These are phyloP conservation scores for Cyclophora albipunctata DNA, from an alignment of 2,888 invertebrate genomes.

Conservation along the genomic window DNA sequence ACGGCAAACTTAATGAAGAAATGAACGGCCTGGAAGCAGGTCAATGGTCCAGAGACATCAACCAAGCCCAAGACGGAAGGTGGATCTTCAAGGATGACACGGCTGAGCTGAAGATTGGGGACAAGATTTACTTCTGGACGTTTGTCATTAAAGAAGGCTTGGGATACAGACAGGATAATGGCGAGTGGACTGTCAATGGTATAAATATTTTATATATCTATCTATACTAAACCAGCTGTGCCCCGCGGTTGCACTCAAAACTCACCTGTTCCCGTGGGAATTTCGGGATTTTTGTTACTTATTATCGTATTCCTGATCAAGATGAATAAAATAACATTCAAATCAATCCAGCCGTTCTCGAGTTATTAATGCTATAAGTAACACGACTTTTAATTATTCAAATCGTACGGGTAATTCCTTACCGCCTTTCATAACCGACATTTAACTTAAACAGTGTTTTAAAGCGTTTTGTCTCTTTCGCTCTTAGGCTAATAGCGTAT, in stretches of 20 bases:
- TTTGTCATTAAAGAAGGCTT: conserved; percentile 80
- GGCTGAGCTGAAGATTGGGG: conserved; percentile 77
- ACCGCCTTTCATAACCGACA: too few relatives aligned
- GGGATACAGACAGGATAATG: conserved; percentile 81
- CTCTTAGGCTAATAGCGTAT: too few relatives aligned
- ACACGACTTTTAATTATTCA: too few relatives aligned
- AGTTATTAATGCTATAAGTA: too few relatives aligned
- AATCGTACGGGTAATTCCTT: neutral
- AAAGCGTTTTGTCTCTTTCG: too few relatives aligned
- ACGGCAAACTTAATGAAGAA: conserved; percentile 82
- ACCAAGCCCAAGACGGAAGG: conserved; percentile 74
- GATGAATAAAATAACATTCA: too few relatives aligned
- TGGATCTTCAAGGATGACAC: conserved; percentile 80
- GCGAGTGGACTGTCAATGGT: conserved; percentile 74
- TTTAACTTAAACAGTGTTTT: too few relatives aligned
- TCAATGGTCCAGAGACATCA: conserved; percentile 78
- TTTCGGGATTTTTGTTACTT: too few relatives aligned
- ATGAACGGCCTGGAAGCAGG: conserved; percentile 83
- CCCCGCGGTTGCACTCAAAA: too few relatives aligned
- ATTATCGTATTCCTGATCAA: too few relatives aligned
- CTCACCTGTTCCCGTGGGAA: too few relatives aligned
- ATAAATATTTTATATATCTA: conserved; percentile 6
- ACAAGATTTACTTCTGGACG: conserved; percentile 84
- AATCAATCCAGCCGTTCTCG: too few relatives aligned
- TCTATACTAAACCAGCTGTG: neutral